Evolutionary conservation across 2,113 vertebrate species (phyloP).

Genomic region (Poeciliopsis turrubarensis): DNA sequence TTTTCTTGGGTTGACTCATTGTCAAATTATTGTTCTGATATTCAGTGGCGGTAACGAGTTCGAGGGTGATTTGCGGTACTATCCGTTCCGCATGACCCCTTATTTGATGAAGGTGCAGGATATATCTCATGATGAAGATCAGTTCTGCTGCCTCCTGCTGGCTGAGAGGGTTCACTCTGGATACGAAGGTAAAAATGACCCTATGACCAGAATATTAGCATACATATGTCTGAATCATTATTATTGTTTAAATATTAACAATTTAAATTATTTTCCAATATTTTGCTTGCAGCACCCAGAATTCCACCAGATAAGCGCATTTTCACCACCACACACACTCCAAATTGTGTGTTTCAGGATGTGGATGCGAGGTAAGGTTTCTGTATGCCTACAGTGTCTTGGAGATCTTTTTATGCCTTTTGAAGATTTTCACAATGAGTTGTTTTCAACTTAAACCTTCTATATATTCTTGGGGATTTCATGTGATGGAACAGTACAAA

Average conservation of each 20-base stretch:
- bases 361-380: slow-evolving; percentile 89
- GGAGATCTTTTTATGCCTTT: not conserved
- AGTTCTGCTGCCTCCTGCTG: slow-evolving; percentile 93
- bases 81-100: slow-evolving; percentile 93
- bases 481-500: not conserved
- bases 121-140: slow-evolving; percentile 80
- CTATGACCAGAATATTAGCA: not conserved
- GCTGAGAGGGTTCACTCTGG: slow-evolving; percentile 95
- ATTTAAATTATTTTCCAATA: not conserved
- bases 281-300: slow-evolving; percentile 83
- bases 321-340: slow-evolving; percentile 95
- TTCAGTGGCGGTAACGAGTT: slow-evolving; percentile 82
- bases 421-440: not conserved
- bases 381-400: not conserved
- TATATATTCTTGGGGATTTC: not conserved
- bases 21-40: not conserved
- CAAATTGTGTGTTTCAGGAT: slow-evolving; percentile 93
- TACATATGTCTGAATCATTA: not conserved
- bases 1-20: not conserved
- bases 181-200: slow-evolving; percentile 87
- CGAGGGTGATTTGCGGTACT: slow-evolving; percentile 82
- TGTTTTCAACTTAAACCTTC: not conserved
- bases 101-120: slow-evolving; percentile 91
- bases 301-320: slow-evolving; percentile 95
- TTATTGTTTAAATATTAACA: not conserved